phyloP scores from a whole-genome alignment of 30 jellyfish, hydroid and myxozoan species.

The Phacellophora camtschatica region DNA sequence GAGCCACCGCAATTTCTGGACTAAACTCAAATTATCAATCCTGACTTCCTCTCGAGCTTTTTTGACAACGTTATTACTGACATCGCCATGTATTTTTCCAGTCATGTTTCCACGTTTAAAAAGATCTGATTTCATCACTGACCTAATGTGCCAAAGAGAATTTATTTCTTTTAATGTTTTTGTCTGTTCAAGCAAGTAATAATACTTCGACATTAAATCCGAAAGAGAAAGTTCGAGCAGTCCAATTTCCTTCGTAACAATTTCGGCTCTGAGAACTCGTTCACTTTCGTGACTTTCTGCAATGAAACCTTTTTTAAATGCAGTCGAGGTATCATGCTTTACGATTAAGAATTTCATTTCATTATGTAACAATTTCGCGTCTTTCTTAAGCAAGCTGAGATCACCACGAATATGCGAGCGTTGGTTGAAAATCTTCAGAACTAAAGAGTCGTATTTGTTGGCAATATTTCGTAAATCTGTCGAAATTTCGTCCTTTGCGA shows the following conservation, averaged over 20 bases:
- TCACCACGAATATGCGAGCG: constrained; percentile 55
- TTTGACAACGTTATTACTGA: constrained; percentile 4
- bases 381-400: constrained; percentile 32
- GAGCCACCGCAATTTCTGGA: constrained; percentile 59
- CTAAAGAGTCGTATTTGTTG: constrained; percentile 53
- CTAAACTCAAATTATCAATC: constrained; percentile 3
- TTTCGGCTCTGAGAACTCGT: constrained; percentile 50
- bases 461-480: constrained; percentile 63
- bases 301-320: constrained; percentile 50
- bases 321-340: constrained; percentile 43
- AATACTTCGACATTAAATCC: constrained; percentile 51
- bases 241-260: constrained; percentile 66
- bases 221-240: constrained; percentile 59
- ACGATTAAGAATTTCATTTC: constrained; percentile 41
- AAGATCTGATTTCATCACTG: constrained; percentile 54
- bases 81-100: not conserved
- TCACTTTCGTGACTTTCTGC: constrained; percentile 47
- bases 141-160: constrained; percentile 59
- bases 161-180: constrained; percentile 46
- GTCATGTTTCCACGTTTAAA: not conserved
- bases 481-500: constrained; percentile 2
- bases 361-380: constrained; percentile 46
- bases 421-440: constrained; percentile 46
- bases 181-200: constrained; percentile 52
- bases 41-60: constrained; percentile 18